These are phyloP conservation scores for Acrocephalus scirpaceus DNA, from an alignment of 2,797 vertebrate genomes.

Conservation along the genomic window DNA sequence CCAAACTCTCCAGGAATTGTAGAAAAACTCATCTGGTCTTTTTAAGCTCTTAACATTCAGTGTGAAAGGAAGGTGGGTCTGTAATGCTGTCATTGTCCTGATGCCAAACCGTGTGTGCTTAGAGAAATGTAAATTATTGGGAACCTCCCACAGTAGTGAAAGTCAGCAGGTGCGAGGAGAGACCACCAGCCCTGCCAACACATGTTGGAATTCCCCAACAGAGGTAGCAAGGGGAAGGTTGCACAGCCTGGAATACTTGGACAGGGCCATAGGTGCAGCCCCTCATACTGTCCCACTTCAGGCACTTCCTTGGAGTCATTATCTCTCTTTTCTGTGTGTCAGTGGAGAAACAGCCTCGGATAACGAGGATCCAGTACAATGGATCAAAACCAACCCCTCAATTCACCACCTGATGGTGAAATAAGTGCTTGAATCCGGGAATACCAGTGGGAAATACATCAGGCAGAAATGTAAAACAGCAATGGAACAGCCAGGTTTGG, in stretches of 20 bases:
- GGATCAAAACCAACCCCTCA: neutral
- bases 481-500: neutral
- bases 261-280: neutral
- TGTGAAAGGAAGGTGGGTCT: neutral
- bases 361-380: neutral
- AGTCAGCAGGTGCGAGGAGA: neutral
- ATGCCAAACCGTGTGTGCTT: fast-evolving
- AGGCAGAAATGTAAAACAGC: neutral
- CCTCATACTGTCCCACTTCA: neutral
- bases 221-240: neutral
- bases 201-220: fast-evolving
- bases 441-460: neutral
- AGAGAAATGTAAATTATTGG: neutral
- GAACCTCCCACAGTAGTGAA: neutral
- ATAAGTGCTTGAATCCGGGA: neutral
- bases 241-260: too few relatives aligned
- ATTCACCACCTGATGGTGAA: neutral
- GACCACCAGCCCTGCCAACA: fast-evolving
- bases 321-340: neutral
- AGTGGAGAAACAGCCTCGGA: neutral
- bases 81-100: neutral
- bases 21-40: neutral
- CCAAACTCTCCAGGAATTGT: neutral
- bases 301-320: neutral
- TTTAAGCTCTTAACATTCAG: neutral